phyloP scores from a whole-genome alignment of 2,113 vertebrate species.

The Plecotus auritus region DNA sequence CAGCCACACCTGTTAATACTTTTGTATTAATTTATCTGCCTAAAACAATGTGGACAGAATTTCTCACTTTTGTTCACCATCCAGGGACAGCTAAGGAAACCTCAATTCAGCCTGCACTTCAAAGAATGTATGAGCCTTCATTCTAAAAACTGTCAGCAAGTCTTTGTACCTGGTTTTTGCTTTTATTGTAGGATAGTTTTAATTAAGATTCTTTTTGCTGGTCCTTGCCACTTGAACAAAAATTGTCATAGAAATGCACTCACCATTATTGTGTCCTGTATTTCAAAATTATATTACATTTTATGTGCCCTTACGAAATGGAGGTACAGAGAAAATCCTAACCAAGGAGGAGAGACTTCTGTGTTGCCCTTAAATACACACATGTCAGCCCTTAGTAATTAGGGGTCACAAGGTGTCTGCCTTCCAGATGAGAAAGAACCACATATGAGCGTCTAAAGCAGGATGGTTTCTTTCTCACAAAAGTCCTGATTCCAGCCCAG shows the following conservation, averaged over 20 bases:
- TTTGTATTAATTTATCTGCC: background rate
- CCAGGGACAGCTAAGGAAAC: background rate
- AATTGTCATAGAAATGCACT: background rate
- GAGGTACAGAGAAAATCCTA: background rate
- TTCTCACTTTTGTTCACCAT: background rate
- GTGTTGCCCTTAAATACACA: background rate
- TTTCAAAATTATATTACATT: constrained; percentile 25
- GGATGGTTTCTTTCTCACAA: background rate
- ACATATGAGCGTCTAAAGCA: background rate
- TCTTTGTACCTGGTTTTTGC: background rate
- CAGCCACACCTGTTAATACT: background rate
- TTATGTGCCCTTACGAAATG: background rate
- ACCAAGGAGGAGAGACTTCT: background rate
- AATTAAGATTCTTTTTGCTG: background rate
- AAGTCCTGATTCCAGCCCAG: background rate
- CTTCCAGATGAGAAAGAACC: background rate
- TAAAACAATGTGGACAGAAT: background rate
- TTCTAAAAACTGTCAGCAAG: background rate
- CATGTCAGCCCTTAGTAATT: background rate
- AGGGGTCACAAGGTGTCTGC: background rate
- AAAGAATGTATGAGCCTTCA: background rate
- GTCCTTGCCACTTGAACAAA: background rate
- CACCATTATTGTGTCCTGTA: background rate
- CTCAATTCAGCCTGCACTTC: background rate
- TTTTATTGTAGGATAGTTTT: background rate